A percentile compares a stretch with the other conserved stretches of the same genome.
These are phyloP conservation scores for Miniopterus natalensis DNA, from an alignment of 2,113 vertebrate genomes.

Conservation along the genomic window DNA sequence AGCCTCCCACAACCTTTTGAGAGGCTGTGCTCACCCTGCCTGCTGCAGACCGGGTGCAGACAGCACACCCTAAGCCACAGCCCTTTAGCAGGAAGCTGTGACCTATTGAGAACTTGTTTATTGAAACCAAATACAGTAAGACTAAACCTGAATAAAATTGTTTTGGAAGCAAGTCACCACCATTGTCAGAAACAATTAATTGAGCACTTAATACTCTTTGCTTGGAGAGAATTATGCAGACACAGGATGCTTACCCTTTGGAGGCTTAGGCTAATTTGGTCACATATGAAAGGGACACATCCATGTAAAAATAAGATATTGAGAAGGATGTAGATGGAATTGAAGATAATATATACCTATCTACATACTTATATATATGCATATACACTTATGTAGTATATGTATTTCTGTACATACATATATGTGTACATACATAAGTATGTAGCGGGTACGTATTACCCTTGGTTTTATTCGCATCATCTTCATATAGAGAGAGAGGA, in stretches of 20 bases:
- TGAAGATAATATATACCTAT: background rate
- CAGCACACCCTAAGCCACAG: background rate
- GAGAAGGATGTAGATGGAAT: background rate
- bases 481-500: background rate
- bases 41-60: background rate
- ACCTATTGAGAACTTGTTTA: constrained; percentile 30
- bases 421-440: background rate
- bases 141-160: background rate
- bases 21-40: background rate
- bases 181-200: constrained; percentile 19
- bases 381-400: background rate
- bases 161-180: constrained; percentile 10
- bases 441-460: background rate
- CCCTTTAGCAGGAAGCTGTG: background rate
- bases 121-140: background rate
- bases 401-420: background rate
- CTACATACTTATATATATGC: background rate
- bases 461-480: background rate
- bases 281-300: background rate
- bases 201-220: background rate
- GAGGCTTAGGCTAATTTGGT: constrained; percentile 25
- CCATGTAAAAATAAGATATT: constrained; percentile 14
- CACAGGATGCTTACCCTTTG: background rate
- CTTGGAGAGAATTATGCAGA: constrained; percentile 27
- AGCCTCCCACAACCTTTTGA: background rate